phyloP scores from a whole-genome alignment of 2,797 vertebrate species.

The Taeniopygia guttata region DNA sequence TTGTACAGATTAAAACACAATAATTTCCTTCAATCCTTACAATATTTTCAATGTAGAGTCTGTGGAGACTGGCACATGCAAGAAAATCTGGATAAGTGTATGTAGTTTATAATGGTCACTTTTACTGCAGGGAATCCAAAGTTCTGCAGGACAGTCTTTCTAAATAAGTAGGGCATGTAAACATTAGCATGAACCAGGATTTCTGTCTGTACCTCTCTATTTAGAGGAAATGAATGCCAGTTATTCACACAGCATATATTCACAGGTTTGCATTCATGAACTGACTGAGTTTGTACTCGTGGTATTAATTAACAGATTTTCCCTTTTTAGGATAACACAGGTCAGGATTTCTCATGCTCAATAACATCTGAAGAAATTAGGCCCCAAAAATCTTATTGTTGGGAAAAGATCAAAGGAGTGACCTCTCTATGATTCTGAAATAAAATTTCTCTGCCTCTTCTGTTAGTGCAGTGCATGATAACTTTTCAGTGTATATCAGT shows the following conservation, averaged over 20 bases:
- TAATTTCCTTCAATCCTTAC: background rate
- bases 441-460: background rate
- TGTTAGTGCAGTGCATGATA: background rate
- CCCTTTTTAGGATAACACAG: background rate
- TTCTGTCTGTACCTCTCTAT: conserved; percentile 62
- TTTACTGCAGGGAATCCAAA: conserved; percentile 38
- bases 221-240: conserved; percentile 58
- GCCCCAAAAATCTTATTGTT: background rate
- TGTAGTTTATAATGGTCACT: background rate
- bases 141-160: conserved; percentile 36
- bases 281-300: background rate
- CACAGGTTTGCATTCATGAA: conserved; percentile 14
- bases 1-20: background rate
- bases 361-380: background rate
- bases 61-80: background rate
- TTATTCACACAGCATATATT: conserved; percentile 35
- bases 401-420: background rate
- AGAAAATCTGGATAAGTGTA: background rate
- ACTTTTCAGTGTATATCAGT: background rate
- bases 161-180: conserved; percentile 66
- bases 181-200: conserved; percentile 17
- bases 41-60: background rate
- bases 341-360: background rate
- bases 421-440: background rate
- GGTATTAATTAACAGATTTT: conserved; percentile 15